These are phyloP conservation scores for Pseudococcus jackbeardsleyi DNA, from an alignment of 2,888 invertebrate genomes.

Conservation along the genomic window DNA sequence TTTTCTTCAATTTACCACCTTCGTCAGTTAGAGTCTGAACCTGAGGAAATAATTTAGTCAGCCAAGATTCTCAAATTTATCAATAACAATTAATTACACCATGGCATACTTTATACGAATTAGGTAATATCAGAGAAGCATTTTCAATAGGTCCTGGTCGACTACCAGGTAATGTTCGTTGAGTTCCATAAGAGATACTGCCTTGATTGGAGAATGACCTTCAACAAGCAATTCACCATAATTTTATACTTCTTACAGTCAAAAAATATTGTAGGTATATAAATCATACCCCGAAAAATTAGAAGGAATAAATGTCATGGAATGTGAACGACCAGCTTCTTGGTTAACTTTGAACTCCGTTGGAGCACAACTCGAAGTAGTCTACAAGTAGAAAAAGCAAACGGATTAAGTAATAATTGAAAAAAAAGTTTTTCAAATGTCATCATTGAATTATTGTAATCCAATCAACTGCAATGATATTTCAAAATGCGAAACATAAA, in stretches of 20 bases:
- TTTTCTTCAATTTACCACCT: constrained; percentile 84
- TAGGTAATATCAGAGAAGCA: constrained; percentile 75
- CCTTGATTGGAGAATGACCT: constrained; percentile 58
- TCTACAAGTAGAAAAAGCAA: not conserved
- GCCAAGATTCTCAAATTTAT: not conserved
- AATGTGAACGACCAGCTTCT: constrained; percentile 49
- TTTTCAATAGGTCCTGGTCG: constrained; percentile 84
- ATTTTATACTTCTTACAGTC: not conserved
- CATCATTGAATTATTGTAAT: too few species aligned
- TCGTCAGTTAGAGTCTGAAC: constrained; percentile 86
- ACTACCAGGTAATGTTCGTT: constrained; percentile 62
- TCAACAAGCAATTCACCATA: not conserved
- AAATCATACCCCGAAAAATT: constrained; percentile 14
- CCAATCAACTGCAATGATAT: too few species aligned
- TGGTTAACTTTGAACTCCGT: not conserved
- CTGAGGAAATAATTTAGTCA: constrained; percentile 68
- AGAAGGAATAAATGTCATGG: constrained; percentile 60
- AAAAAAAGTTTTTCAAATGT: not conserved
- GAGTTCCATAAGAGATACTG: constrained; percentile 65
- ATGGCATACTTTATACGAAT: constrained; percentile 74
- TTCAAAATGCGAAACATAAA: too few species aligned
- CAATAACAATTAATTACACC: not conserved
- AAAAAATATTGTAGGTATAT: not conserved
- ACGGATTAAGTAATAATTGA: not conserved
- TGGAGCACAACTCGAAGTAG: constrained; percentile 19